Evolutionary conservation across 2,113 vertebrate species (phyloP).

Genomic region (Tautogolabrus adspersus): DNA sequence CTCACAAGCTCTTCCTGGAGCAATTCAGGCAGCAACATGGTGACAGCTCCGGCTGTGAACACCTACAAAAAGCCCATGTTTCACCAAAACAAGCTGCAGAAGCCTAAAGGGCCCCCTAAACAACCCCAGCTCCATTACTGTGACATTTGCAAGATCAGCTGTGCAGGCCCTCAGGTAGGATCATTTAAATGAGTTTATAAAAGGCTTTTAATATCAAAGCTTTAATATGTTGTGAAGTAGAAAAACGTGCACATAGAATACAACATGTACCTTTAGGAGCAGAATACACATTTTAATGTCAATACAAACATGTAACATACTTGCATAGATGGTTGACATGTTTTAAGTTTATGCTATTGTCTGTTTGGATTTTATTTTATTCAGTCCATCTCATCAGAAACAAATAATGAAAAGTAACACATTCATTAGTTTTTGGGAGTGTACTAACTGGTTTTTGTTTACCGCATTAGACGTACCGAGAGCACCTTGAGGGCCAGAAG

Average conservation of each 20-base stretch:
- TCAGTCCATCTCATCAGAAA: too few relatives aligned
- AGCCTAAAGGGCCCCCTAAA: conserved; percentile 82
- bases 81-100: conserved; percentile 81
- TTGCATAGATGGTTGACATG: too few relatives aligned
- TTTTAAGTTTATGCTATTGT: too few relatives aligned
- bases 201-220: not conserved
- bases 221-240: not conserved
- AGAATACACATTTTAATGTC: not conserved
- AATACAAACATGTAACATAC: not conserved
- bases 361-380: too few relatives aligned
- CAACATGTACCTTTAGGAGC: not conserved
- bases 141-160: conserved; percentile 90
- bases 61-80: conserved; percentile 80
- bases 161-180: conserved; percentile 88
- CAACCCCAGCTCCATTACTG: conserved; percentile 88
- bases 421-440: too few relatives aligned
- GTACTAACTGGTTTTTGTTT: not conserved
- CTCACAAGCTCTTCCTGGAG: conserved; percentile 81
- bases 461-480: conserved; percentile 83
- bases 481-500: conserved; percentile 89
- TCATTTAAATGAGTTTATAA: not conserved
- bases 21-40: conserved; percentile 74
- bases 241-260: not conserved
- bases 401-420: too few relatives aligned
- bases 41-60: conserved; percentile 61